Evolutionary conservation across 2,797 vertebrate species (phyloP).

Genomic region (Pangasius sanitwongsei): DNA sequence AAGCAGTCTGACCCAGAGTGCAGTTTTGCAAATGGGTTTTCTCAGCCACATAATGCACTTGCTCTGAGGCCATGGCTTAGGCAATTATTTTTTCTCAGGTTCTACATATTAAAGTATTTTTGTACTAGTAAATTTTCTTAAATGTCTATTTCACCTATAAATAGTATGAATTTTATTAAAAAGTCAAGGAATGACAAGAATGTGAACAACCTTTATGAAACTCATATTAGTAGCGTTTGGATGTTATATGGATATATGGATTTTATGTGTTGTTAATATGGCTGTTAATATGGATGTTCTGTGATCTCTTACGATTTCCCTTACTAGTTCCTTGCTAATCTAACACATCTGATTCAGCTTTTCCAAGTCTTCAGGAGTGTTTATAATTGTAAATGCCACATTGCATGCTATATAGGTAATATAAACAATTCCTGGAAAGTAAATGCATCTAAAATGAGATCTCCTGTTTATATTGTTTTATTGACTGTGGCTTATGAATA

Average conservation of each 20-base stretch:
- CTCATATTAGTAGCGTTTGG: neutral
- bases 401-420: neutral
- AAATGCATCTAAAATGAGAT: constrained; percentile 24
- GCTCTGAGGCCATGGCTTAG: neutral
- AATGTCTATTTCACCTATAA: neutral
- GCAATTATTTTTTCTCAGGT: neutral
- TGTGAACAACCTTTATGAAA: neutral
- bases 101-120: neutral
- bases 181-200: neutral
- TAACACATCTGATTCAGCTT: neutral
- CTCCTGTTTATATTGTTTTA: constrained; percentile 15
- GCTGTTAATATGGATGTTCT: neutral
- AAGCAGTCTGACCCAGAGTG: neutral
- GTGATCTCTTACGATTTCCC: neutral
- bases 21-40: neutral
- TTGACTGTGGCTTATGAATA: constrained; percentile 23
- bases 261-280: neutral
- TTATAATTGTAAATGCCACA: neutral
- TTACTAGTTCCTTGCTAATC: neutral
- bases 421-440: neutral
- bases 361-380: neutral
- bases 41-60: neutral
- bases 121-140: neutral
- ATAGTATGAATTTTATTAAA: neutral
- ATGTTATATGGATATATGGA: neutral